These are phyloP conservation scores for Aromia moschata DNA, from an alignment of 2,888 invertebrate species.

Conservation along the genomic window DNA sequence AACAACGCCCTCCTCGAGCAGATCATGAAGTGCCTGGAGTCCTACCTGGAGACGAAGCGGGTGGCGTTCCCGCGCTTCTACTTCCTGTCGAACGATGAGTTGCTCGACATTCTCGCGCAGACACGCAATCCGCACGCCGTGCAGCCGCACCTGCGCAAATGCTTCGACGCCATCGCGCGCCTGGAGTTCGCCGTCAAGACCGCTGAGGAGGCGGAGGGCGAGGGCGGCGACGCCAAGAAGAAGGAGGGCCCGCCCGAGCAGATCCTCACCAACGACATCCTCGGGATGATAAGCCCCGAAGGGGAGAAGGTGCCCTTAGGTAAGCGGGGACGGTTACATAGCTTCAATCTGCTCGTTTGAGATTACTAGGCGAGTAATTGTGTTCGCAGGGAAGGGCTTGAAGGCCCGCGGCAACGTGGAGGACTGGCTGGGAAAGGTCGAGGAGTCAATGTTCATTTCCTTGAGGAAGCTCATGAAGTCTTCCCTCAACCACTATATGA, in stretches of 20 bases:
- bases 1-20: constrained; percentile 85
- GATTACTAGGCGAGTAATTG: too few species aligned
- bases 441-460: constrained; percentile 87
- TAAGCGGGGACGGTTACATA: too few species aligned
- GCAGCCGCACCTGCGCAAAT: constrained; percentile 89
- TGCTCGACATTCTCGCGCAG: constrained; percentile 90
- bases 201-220: constrained; percentile 57
- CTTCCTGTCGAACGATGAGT: constrained; percentile 89
- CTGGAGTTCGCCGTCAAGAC: constrained; percentile 78
- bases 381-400: constrained; percentile 72
- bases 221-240: constrained; percentile 55
- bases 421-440: constrained; percentile 91
- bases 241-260: constrained; percentile 56
- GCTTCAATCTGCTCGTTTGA: too few species aligned
- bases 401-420: constrained; percentile 87
- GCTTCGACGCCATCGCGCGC: constrained; percentile 84
- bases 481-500: constrained; percentile 75
- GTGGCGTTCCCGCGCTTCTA: constrained; percentile 90
- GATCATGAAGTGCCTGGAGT: constrained; percentile 90
- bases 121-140: constrained; percentile 82
- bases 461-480: constrained; percentile 79
- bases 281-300: constrained; percentile 91
- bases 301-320: constrained; percentile 81
- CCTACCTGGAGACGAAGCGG: constrained; percentile 87
- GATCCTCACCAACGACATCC: constrained; percentile 80